Evolutionary conservation across 2,797 vertebrate genomes (phyloP).

Genomic region (Manis pentadactyla): DNA sequence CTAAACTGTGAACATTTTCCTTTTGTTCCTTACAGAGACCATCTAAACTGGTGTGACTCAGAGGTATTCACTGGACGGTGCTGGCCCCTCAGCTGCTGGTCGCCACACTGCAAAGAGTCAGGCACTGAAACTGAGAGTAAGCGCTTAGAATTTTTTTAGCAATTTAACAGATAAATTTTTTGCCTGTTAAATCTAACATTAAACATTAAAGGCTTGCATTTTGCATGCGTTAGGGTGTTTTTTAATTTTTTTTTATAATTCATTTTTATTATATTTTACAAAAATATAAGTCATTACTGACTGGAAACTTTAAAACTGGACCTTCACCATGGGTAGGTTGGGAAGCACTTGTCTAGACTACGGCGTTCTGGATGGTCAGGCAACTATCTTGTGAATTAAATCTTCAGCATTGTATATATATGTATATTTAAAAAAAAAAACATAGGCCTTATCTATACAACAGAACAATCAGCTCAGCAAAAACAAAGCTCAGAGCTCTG

Average conservation of each 20-base stretch:
- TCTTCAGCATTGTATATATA: background rate
- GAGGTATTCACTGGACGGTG: background rate
- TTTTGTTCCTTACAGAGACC: background rate
- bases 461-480: slow-evolving; percentile 11
- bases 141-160: background rate
- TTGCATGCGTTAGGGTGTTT: background rate
- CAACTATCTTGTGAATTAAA: slow-evolving; percentile 1
- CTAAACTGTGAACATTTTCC: background rate
- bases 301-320: background rate
- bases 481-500: slow-evolving; percentile 1
- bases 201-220: background rate
- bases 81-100: background rate
- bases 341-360: background rate
- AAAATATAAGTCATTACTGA: background rate
- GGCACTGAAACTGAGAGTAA: background rate
- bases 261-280: slow-evolving; percentile 14
- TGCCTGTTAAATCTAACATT: background rate
- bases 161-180: background rate
- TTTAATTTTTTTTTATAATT: slow-evolving; percentile 25
- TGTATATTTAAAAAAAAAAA: background rate
- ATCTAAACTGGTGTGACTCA: background rate
- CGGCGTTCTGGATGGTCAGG: background rate
- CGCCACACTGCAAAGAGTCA: fast-evolving
- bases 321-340: background rate
- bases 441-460: background rate